Conservation (phyloP, 2,888 invertebrate species). For the Acleris holmiana region DNA sequence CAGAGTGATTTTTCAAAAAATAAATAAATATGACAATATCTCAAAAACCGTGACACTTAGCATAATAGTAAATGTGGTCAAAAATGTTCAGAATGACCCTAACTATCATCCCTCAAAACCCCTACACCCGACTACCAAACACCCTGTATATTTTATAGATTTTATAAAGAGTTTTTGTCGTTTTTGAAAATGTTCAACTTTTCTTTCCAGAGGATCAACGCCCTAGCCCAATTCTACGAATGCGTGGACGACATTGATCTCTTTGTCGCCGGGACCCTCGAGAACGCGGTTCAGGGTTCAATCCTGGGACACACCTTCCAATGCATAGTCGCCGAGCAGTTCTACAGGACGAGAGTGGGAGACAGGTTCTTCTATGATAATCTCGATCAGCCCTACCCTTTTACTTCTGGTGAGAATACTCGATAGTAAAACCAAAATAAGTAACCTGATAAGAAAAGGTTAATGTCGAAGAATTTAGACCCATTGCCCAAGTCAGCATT, state of each 20-base stretch:
- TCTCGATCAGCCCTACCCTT: slow-evolving; percentile 86
- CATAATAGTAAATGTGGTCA: too few relatives aligned
- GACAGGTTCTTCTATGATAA: slow-evolving; percentile 94
- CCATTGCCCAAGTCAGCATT: too few relatives aligned
- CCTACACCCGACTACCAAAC: too few relatives aligned
- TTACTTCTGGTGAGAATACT: slow-evolving; percentile 82
- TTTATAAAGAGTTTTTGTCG: not conserved
- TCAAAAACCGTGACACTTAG: too few relatives aligned
- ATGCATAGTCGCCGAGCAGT: slow-evolving; percentile 94
- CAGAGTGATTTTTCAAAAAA: too few relatives aligned
- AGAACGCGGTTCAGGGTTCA: slow-evolving; percentile 89
- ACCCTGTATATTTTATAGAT: too few relatives aligned
- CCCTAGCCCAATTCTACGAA: slow-evolving; percentile 87
- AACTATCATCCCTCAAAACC: too few relatives aligned
- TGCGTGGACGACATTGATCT: slow-evolving; percentile 94
- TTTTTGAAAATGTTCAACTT: too few relatives aligned
- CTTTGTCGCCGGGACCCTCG: slow-evolving; percentile 93
- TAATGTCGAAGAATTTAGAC: too few relatives aligned
- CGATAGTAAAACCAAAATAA: not conserved
- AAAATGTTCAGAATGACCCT: too few relatives aligned
- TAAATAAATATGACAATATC: too few relatives aligned
- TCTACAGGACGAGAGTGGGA: slow-evolving; percentile 92
- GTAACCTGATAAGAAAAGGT: too few relatives aligned
- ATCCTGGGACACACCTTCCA: slow-evolving; percentile 94
- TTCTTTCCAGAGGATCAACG: slow-evolving; percentile 85